These are phyloP conservation scores for Frieseomelitta varia DNA, from an alignment of 1,140 invertebrate genomes.

Conservation along the genomic window DNA sequence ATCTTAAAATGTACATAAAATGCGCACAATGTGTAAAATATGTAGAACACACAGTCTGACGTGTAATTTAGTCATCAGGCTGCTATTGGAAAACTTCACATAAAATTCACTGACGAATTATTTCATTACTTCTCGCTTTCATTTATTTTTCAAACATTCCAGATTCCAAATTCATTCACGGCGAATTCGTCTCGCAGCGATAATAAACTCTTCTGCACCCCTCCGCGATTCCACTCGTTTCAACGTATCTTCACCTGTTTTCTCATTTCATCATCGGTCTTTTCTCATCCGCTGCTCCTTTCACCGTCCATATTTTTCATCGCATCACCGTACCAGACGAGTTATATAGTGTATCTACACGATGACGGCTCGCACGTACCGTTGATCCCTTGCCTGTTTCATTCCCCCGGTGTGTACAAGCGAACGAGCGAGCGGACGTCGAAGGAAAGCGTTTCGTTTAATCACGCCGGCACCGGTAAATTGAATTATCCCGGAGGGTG, in stretches of 20 bases:
- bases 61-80: no score
- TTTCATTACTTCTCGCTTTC: no score
- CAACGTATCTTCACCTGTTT: background rate
- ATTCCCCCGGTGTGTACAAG: background rate
- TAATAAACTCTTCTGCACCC: background rate
- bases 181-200: background rate
- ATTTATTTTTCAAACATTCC: no score
- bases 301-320: constrained; percentile 58
- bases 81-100: no score
- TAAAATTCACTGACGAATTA: no score
- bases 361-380: constrained; percentile 32
- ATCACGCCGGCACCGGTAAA: constrained; percentile 56
- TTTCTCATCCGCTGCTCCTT: constrained; percentile 19
- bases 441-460: constrained; percentile 61
- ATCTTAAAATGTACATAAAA: background rate
- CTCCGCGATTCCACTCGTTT: background rate
- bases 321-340: constrained; percentile 42
- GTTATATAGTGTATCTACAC: constrained; percentile 54
- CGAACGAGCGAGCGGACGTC: background rate
- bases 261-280: background rate
- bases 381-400: background rate
- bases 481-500: constrained; percentile 55
- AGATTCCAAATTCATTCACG: background rate
- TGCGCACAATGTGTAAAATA: background rate
- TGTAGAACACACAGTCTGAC: no score